phyloP scores from a whole-genome alignment of 1,140 invertebrate genomes.

The Lasaia peninsularis region DNA sequence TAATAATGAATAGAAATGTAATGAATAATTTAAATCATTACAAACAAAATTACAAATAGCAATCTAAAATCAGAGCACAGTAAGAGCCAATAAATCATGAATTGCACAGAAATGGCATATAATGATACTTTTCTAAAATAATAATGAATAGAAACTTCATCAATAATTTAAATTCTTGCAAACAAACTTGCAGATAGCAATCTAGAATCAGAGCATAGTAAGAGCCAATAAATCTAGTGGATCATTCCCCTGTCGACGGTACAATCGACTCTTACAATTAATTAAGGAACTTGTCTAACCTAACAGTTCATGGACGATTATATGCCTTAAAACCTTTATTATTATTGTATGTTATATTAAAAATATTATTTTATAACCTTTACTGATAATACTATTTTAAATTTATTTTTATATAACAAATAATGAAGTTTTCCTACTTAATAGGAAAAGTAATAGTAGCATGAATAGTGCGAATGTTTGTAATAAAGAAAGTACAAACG shows the following conservation, averaged over 20 bases:
- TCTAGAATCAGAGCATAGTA: conserved; percentile 25
- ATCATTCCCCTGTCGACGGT: conserved; percentile 50
- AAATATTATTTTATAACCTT: no score
- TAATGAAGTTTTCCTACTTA: no score
- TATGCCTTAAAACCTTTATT: conserved; percentile 2
- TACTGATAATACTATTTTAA: no score
- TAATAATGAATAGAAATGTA: conserved; percentile 1
- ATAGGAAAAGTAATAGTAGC: no score
- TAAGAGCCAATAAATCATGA: conserved; percentile 47
- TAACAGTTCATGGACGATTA: conserved; percentile 22
- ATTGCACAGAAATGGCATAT: no score
- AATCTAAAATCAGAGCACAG: conserved; percentile 24
- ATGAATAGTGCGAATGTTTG: no score
- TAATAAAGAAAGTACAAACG: no score
- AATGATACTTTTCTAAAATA: conserved; percentile 1
- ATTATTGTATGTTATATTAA: no score
- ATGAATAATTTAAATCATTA: conserved; percentile 5
- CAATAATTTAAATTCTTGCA: conserved; percentile 7
- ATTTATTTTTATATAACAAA: no score
- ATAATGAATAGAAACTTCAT: conserved; percentile 5
- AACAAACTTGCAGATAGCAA: conserved; percentile 27
- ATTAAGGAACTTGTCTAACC: conserved; percentile 42
- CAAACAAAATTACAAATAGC: conserved; percentile 25
- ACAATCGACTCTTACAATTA: conserved; percentile 47
- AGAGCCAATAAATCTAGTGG: conserved; percentile 46